These are phyloP conservation scores for Mesopsocus fuscifrons DNA, from an alignment of 2,888 invertebrate genomes.

Conservation along the genomic window DNA sequence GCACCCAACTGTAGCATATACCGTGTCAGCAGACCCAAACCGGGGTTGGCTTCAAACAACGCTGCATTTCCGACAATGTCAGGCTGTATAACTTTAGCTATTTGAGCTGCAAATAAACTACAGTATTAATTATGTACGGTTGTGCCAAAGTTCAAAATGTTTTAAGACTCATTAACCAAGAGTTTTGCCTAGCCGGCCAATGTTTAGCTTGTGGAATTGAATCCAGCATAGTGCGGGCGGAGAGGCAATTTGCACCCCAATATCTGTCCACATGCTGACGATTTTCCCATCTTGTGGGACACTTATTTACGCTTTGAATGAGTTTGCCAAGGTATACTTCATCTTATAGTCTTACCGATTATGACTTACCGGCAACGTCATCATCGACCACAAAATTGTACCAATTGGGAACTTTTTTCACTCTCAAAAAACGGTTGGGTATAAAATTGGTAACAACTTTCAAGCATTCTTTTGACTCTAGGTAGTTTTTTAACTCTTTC, in stretches of 20 bases:
- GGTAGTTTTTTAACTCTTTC: not conserved
- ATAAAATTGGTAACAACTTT: not conserved
- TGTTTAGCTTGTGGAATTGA: no score
- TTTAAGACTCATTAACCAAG: no score
- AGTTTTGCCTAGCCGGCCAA: no score
- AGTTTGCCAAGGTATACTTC: no score
- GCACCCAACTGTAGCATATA: not conserved
- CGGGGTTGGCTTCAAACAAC: constrained; percentile 2
- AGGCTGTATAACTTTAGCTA: not conserved
- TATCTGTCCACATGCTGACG: no score
- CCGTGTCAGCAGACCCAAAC: not conserved
- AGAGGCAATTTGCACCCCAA: no score
- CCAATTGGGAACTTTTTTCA: not conserved
- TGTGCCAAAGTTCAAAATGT: not conserved
- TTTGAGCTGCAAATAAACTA: not conserved
- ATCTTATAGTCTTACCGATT: no score
- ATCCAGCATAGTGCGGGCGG: no score
- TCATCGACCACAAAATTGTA: constrained; percentile 3
- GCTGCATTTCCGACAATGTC: not conserved
- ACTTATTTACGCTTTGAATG: no score
- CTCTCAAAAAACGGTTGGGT: not conserved
- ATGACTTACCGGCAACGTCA: not conserved
- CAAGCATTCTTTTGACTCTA: constrained; percentile 3
- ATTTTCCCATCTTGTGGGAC: no score
- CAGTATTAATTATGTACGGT: no score